phyloP scores from a whole-genome alignment of 2,113 vertebrate genomes.

The Lasiurus cinereus region DNA sequence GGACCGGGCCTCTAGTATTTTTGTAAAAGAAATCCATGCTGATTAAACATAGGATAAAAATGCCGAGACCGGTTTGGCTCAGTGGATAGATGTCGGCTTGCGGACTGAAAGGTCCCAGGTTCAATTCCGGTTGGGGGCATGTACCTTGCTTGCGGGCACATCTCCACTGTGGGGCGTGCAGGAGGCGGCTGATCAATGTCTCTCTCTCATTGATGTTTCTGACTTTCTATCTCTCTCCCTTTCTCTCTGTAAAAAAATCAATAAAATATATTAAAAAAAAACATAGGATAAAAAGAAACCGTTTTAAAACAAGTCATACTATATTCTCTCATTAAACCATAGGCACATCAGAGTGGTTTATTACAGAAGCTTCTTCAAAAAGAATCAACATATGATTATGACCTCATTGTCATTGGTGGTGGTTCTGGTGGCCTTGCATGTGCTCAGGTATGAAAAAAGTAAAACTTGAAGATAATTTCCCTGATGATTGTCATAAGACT shows the following conservation, averaged over 20 bases:
- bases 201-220: no score
- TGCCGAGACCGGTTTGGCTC: no score
- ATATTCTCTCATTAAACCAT: background rate
- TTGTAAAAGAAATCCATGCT: background rate
- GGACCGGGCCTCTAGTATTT: background rate
- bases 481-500: background rate
- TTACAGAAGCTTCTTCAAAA: constrained; percentile 92
- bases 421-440: constrained; percentile 97
- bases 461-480: background rate
- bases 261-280: no score
- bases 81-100: no score
- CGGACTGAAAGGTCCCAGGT: no score
- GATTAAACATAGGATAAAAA: background rate
- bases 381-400: constrained; percentile 91
- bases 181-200: no score
- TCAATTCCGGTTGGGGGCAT: no score
- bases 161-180: no score
- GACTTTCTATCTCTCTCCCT: no score
- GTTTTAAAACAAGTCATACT: background rate
- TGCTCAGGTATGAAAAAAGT: constrained; percentile 92
- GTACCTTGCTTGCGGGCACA: no score
- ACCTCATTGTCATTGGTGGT: constrained; percentile 96
- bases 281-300: background rate
- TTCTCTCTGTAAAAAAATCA: no score
- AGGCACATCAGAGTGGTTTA: constrained; percentile 94